A percentile compares a stretch with the other conserved stretches of the same genome.
phyloP scores from a whole-genome alignment of 2,888 invertebrate species.

The Prosopocoilus inquinatus region DNA sequence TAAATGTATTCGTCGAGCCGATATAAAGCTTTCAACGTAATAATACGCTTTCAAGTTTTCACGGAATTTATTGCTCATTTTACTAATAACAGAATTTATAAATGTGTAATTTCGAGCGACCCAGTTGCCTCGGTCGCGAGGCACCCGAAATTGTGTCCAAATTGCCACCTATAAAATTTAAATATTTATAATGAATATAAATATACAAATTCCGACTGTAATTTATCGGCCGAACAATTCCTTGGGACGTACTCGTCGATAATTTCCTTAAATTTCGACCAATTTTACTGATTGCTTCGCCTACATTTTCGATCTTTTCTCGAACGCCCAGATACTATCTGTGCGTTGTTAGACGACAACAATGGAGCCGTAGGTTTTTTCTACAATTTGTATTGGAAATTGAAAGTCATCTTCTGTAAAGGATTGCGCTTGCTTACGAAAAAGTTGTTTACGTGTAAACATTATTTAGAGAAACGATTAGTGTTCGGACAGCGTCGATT shows the following conservation, averaged over 20 bases:
- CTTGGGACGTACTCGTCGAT: conserved; percentile 10
- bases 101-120: conserved; percentile 13
- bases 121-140: background rate
- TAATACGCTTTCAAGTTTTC: background rate
- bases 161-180: conserved; percentile 14
- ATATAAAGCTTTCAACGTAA: background rate
- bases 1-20: no score
- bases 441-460: conserved; percentile 7
- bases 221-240: no score
- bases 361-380: conserved; percentile 9
- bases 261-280: conserved; percentile 14
- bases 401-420: conserved; percentile 19
- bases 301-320: background rate
- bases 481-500: background rate
- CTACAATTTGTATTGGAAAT: conserved; percentile 15
- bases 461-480: conserved; percentile 11
- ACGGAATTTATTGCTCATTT: background rate
- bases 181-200: conserved; percentile 17
- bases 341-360: conserved; percentile 7
- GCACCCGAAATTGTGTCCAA: conserved; percentile 7
- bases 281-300: conserved; percentile 15
- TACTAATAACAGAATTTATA: conserved; percentile 9
- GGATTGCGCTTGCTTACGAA: conserved; percentile 12
- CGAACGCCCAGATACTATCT: conserved; percentile 8
- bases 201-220: no score